Conservation (phyloP, 2,888 invertebrate genomes). For the Pocota personata region DNA sequence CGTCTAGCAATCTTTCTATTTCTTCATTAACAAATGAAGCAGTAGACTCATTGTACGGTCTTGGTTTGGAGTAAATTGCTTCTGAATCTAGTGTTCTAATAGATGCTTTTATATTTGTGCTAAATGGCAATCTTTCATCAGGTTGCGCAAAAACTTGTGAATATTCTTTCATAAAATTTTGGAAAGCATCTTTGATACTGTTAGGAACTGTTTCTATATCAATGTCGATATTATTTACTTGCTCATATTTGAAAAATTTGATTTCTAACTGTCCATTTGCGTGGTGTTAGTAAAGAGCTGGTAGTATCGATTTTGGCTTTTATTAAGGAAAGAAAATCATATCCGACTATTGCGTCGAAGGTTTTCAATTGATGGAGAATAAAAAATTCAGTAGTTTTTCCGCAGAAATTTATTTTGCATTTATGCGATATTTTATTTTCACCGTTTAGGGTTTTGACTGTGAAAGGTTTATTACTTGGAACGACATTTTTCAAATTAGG, state of each 20-base stretch:
- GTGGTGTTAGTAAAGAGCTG: too few species aligned
- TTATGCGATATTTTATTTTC: too few species aligned
- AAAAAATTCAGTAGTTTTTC: background rate
- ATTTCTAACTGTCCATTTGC: too few species aligned
- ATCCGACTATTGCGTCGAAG: background rate
- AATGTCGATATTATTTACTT: too few species aligned
- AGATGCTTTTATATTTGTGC: background rate
- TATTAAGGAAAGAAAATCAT: background rate
- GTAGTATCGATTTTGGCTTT: background rate
- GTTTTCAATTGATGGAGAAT: background rate
- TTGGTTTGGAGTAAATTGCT: constrained; percentile 2
- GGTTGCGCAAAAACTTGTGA: too few species aligned
- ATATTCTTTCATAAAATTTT: too few species aligned
- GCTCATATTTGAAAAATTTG: background rate
- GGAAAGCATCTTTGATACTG: too few species aligned
- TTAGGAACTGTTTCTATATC: too few species aligned
- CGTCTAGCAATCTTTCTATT: background rate
- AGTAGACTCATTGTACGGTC: background rate
- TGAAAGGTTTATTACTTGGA: too few species aligned
- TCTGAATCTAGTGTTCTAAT: background rate
- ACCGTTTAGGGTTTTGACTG: too few species aligned
- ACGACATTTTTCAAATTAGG: background rate
- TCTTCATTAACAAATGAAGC: background rate
- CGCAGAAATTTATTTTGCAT: background rate
- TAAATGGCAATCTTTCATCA: too few species aligned